Evolutionary conservation across 2,888 invertebrate species (phyloP).

Genomic region (Phaedon cochleariae): DNA sequence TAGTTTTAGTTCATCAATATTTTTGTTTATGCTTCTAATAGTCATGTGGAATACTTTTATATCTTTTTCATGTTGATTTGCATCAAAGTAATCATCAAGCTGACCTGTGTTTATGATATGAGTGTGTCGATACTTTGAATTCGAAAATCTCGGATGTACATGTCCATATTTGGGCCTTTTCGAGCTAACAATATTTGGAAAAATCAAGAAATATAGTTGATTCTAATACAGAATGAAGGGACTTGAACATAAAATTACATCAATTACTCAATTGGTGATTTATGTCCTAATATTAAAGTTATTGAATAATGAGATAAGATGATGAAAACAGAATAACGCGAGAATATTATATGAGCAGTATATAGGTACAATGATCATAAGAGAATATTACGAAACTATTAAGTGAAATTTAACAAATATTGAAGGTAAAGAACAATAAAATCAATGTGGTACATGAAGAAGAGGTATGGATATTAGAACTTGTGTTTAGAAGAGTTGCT

Average conservation of each 20-base stretch:
- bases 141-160: neutral
- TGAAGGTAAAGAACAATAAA: too few species aligned
- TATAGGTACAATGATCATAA: too few species aligned
- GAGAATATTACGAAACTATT: too few species aligned
- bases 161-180: neutral
- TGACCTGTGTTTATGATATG: neutral
- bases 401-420: too few species aligned
- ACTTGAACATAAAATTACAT: too few species aligned
- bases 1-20: neutral
- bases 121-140: too few species aligned
- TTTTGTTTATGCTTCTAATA: neutral
- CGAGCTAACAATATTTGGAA: neutral
- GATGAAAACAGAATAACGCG: too few species aligned
- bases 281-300: too few species aligned
- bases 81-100: neutral
- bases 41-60: conserved; percentile 5
- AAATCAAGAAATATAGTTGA: neutral
- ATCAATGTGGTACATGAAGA: neutral
- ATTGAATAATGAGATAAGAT: too few species aligned
- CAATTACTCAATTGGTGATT: too few species aligned
- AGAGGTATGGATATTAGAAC: neutral
- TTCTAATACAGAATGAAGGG: neutral
- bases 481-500: neutral
- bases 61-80: neutral
- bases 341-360: too few species aligned